Evolutionary conservation across 2,797 vertebrate species (phyloP).

Genomic region (Thripadectes ignobilis): DNA sequence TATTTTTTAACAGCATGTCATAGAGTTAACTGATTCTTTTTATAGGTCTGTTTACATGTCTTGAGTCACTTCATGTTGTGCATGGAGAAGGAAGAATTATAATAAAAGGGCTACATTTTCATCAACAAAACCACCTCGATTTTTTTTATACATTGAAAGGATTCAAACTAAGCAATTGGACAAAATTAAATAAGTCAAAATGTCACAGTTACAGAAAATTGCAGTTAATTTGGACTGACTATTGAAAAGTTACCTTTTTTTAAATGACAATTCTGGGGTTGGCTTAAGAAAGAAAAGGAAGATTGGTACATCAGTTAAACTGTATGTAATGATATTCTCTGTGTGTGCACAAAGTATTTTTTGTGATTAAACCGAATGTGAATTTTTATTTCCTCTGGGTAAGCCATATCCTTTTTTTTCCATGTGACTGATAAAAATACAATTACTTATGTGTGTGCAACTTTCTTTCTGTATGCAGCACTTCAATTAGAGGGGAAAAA

Average conservation of each 20-base stretch:
- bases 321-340: not conserved
- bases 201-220: not conserved
- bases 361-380: not conserved
- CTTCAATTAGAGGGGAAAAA: not conserved
- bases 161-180: not conserved
- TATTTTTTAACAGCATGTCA: not conserved
- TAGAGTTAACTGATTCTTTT: not conserved
- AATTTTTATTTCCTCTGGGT: not conserved
- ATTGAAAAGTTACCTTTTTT: not conserved
- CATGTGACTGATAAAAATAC: slow-evolving; percentile 23
- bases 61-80: not conserved
- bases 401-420: not conserved
- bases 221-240: not conserved
- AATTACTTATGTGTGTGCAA: not conserved
- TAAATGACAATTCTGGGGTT: not conserved
- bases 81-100: not conserved
- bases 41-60: not conserved
- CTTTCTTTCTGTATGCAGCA: not conserved
- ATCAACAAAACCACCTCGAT: not conserved
- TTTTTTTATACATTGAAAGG: not conserved
- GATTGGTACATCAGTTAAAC: not conserved
- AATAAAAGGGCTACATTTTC: not conserved
- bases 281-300: not conserved
- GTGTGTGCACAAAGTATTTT: not conserved
- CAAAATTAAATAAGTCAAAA: not conserved